Evolutionary conservation across 2,888 invertebrate species (phyloP).

Genomic region (Ditylenchus weischeri): DNA sequence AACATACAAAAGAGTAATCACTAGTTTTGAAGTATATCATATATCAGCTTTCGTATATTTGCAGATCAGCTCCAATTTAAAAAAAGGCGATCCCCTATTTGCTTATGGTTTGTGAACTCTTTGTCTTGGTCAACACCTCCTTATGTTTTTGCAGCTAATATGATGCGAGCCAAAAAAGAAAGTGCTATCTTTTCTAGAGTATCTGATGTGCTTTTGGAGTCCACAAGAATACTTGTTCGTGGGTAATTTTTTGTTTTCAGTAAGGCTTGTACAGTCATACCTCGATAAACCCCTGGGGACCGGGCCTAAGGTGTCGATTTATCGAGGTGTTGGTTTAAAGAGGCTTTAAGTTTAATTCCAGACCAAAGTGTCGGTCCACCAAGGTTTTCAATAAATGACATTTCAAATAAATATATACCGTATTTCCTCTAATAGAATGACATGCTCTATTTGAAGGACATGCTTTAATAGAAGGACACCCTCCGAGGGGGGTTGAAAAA

Average conservation of each 20-base stretch:
- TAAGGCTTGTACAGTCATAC: no score
- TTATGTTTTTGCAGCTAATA: conserved; percentile 31
- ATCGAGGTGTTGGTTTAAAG: no score
- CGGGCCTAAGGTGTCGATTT: no score
- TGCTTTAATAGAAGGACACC: no score
- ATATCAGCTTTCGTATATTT: conserved; percentile 15
- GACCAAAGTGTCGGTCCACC: no score
- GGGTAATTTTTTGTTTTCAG: conserved; percentile 25
- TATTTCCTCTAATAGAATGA: no score
- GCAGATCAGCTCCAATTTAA: conserved; percentile 49
- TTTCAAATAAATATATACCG: no score
- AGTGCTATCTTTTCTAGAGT: conserved; percentile 48
- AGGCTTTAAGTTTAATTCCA: no score
- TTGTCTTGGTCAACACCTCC: conserved; percentile 9
- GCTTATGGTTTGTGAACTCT: conserved; percentile 34
- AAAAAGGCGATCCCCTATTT: conserved; percentile 51
- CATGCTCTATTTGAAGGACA: no score
- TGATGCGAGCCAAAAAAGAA: conserved; percentile 42
- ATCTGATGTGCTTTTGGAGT: conserved; percentile 53
- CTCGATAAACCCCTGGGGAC: no score
- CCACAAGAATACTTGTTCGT: conserved; percentile 52
- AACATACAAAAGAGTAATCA: conserved; percentile 48
- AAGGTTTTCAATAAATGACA: no score
- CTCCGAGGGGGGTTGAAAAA: no score
- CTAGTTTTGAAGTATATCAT: conserved; percentile 10